Base-by-base conservation (phyloP, 1,140 invertebrate species). In the Colletes latitarsis region DNA sequence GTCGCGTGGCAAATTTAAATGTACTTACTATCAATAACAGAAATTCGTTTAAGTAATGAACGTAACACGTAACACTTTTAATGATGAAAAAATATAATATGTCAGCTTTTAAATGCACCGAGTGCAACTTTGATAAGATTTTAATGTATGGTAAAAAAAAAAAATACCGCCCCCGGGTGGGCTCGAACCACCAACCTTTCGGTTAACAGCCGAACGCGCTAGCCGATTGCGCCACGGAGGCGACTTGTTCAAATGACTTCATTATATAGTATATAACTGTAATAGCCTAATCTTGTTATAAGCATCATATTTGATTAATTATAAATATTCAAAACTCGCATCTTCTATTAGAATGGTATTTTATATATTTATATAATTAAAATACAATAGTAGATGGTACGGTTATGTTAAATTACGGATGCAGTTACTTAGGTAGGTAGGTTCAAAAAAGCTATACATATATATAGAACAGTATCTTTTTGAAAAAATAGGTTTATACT, bases 171-270 rank as follows among this genome's bases (percentile, higher is more conserved):
- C 94, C 94, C 94, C 94, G 94, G 96, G 96, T 96, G 96, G 96
- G 95, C 95, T 96, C 95, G 96, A 96, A 96, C 96, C 96, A 96
- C 96, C 96, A 96, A 96, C 96, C 96, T 97, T 96, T 96, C 96
- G 96, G 96, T 97, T 97, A 96, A 97, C 96, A 97, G 96, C 96
- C 96, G 96, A 96, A 97, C 96, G 96, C 96, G 96, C 96, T 96
- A 96, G 94, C 96, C 96, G 92, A 95, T 96, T 96, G 96, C 96
- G 96, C 96, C 96, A 96, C 96, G 95, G 95, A 96, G 95, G 95
- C 96, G 6, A 66, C 4, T 10, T 66, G 41, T 12, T 41, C 6
- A 46, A n/a, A 4, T 15, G 8, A 12, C 4, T 43, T 9, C 4
- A 46, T 43, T 46, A 46, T 46, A 5, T 1, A 10, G 3, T 46